A percentile compares a stretch with the other conserved stretches of the same genome.
Evolutionary conservation across 2,797 vertebrate species (phyloP).

Genomic region (Pseudochirops corinnae): DNA sequence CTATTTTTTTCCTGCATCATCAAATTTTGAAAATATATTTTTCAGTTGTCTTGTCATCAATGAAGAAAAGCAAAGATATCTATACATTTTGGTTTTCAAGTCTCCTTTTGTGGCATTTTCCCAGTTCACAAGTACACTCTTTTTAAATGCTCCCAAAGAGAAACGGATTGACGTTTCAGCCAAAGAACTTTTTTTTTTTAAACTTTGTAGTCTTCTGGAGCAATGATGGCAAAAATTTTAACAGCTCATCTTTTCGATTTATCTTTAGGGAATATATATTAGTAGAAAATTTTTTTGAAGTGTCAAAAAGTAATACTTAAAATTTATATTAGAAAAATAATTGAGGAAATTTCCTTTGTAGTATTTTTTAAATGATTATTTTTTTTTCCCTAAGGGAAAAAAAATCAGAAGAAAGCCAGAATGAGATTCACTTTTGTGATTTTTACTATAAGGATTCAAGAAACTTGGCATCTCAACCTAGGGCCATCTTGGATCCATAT

Average conservation of each 20-base stretch:
- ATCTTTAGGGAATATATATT: constrained; percentile 69
- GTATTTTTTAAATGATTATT: not conserved
- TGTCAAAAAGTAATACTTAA: constrained; percentile 64
- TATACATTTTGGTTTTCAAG: constrained; percentile 68
- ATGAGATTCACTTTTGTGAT: constrained; percentile 25
- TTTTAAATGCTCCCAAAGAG: constrained; percentile 63
- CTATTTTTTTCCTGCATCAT: constrained; percentile 70
- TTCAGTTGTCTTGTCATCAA: constrained; percentile 64
- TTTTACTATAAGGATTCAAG: not conserved
- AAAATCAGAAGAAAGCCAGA: not conserved
- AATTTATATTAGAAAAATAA: constrained; percentile 48
- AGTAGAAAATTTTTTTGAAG: constrained; percentile 37
- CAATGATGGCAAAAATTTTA: constrained; percentile 62
- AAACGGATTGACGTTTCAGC: constrained; percentile 70
- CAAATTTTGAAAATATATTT: constrained; percentile 69
- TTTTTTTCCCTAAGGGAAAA: not conserved
- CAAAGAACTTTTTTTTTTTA: constrained; percentile 70
- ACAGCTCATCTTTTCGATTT: constrained; percentile 72
- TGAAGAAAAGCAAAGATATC: constrained; percentile 60
- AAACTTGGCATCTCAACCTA: constrained; percentile 1
- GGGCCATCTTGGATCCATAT: not conserved
- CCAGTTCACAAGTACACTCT: constrained; percentile 10
- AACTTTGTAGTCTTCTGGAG: constrained; percentile 68
- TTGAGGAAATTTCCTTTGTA: constrained; percentile 54
- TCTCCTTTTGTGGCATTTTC: constrained; percentile 65